Base-by-base conservation (phyloP, 2,797 vertebrate species). In the Eremophila alpestris region DNA sequence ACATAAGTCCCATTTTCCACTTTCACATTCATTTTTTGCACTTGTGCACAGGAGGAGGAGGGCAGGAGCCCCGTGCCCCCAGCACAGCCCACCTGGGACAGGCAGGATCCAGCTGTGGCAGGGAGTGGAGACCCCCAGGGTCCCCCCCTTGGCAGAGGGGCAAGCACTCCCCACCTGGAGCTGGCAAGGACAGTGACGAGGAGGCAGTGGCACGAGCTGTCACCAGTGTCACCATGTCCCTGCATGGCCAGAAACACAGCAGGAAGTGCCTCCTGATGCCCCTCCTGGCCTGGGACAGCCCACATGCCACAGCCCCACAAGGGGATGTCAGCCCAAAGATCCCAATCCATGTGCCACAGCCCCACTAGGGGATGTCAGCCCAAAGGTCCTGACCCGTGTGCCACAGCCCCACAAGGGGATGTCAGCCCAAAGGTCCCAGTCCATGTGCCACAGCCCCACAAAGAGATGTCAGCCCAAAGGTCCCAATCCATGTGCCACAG, bases 371-470 rank as follows among this genome's bases (percentile, higher is more conserved):
- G 38, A 38, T 38, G 38, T 38, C 38, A 38, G 9, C 38, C 38
- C 38, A 38, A 38, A 38, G 38, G 38, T 38, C 38, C 38, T 11
- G 11, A 38, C 11, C 38, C 38, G 11, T 38, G 38, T 38, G 38
- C 38, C 38, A 38, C 38, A 38, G 38, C 38, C 38, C 38, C 38
- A 38, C 38, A 38, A 41, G 41, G 41, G 41, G 41, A 41, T 41
- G 41, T 41, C 41, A 41, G 41, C 48, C 38, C 40, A 11, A 20
- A 12, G 40, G 34, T 45, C 36, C 52, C 10, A 2, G 20, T 6
- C 76, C 3, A 0, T 1, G 48, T 2, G 2, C 16, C 54, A 21
- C 2, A 0, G n/a, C 24, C 55, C 9, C 2, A 1, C 13, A 12
- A 16, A 15, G 41, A 15, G 41, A 41, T 41, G 41, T 41, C 41